These are phyloP conservation scores for Dynastes maya DNA, from an alignment of 2,888 invertebrate species.

Conservation along the genomic window DNA sequence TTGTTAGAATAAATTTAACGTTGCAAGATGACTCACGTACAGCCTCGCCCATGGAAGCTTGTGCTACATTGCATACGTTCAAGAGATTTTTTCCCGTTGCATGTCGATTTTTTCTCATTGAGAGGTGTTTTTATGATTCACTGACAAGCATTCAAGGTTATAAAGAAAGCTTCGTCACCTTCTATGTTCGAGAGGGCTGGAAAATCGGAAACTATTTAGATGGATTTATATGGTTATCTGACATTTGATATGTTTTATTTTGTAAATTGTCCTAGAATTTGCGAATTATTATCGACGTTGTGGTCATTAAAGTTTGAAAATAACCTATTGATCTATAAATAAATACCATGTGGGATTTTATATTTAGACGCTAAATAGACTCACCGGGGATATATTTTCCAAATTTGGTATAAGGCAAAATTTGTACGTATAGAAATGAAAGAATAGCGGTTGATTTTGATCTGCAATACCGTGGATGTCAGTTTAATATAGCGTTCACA, in stretches of 20 bases:
- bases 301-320: conserved; percentile 24
- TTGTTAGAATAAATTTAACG: conserved; percentile 13
- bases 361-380: conserved; percentile 56
- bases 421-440: not conserved
- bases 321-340: conserved; percentile 57
- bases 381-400: conserved; percentile 52
- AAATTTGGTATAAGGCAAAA: conserved; percentile 56
- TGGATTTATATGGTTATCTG: conserved; percentile 62
- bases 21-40: conserved; percentile 42
- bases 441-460: conserved; percentile 15
- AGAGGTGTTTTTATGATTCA: conserved; percentile 57
- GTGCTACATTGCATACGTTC: conserved; percentile 37
- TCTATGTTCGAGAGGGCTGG: conserved; percentile 16
- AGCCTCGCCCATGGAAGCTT: conserved; percentile 57
- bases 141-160: conserved; percentile 55
- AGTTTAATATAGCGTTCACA: not conserved
- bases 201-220: conserved; percentile 16
- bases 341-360: conserved; percentile 62
- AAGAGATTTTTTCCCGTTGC: conserved; percentile 25
- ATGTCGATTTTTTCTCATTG: conserved; percentile 51
- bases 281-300: conserved; percentile 41
- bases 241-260: conserved; percentile 61
- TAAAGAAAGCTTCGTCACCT: conserved; percentile 42
- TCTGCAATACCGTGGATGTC: not conserved
- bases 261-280: conserved; percentile 46